phyloP scores from a whole-genome alignment of 2,113 vertebrate species.

The Fregetta grallaria region DNA sequence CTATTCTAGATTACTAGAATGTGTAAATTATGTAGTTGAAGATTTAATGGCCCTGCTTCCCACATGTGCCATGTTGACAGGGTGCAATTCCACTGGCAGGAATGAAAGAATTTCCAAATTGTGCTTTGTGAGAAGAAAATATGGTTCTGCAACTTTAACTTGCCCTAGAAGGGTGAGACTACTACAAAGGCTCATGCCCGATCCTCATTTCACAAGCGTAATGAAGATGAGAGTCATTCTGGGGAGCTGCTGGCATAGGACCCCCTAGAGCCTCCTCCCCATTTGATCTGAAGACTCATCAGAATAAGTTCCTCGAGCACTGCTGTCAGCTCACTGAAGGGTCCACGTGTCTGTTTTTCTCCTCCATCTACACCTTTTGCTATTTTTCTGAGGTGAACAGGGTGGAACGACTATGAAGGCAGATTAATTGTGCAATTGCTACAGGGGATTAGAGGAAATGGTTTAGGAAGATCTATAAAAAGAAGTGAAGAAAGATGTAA shows the following conservation, averaged over 20 bases:
- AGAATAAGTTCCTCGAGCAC: neutral
- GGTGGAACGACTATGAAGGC: neutral
- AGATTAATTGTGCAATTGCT: neutral
- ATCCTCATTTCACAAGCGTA: neutral
- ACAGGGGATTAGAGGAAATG: rapidly evolving
- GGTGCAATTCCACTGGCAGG: neutral
- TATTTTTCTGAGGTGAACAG: neutral
- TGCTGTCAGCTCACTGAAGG: neutral
- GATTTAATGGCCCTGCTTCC: neutral
- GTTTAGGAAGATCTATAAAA: neutral
- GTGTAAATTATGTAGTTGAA: neutral
- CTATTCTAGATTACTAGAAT: neutral
- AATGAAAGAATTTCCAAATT: neutral
- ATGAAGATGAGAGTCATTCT: neutral
- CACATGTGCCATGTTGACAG: neutral
- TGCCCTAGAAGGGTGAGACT: neutral
- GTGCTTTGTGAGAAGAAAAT: neutral
- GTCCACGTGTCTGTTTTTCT: neutral
- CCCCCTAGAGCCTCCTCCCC: neutral
- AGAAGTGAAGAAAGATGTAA: neutral
- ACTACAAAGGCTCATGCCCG: neutral
- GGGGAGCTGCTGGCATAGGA: neutral
- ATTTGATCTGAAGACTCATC: neutral
- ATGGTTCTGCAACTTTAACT: neutral
- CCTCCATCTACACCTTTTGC: neutral